Base-by-base conservation (phyloP, 2,113 vertebrate species). In the Pyrgilauda ruficollis region DNA sequence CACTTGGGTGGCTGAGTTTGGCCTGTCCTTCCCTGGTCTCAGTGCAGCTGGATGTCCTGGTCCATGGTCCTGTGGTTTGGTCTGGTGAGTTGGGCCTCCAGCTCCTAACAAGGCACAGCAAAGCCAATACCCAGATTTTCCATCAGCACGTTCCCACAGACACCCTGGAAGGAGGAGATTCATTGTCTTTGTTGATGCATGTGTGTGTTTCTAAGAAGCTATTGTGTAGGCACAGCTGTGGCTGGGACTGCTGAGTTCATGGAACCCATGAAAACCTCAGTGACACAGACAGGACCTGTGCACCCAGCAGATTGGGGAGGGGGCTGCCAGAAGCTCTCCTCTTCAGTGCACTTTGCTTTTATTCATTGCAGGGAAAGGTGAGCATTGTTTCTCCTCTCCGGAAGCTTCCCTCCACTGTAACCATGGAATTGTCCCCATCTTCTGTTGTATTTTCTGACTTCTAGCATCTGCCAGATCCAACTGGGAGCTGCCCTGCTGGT, bases 1-100 rank as follows among this genome's bases (percentile, higher is more conserved):
- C 30, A 18, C 24, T 13, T 52, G 14, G 0, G 1, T 41, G 61
- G 13, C 53, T 70, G 52, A 15, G 17, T 37, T 52, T 61, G 44
- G 19, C 30, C 26, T 3, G 0, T 39, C 73, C 27, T 46, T 75
- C 10, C 67, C 41, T 15, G 3, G 26, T 61, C 49, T 92, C 0
- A 0, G 8, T 72, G 47, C 52, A 58, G 22, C 52, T 67, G 61
- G 10, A 27, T 3, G 2, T 64, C 73, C 61, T 4, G 4, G 44
- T 55, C 22, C 1, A 0, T 0, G 4, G 52, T 78, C 61, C 47
- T 1, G 0, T 70, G 70, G 11, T 44, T 72, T 0, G 0, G 11
- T 27, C 18, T 1, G 1, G 26, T 50, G 37, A 35, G 41, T 21
- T 33, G 63, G 41, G 44, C 26, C 28, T 73, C 41, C 4, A 8